Evolutionary conservation across 2,113 vertebrate species (phyloP).

Genomic region (Desmodus rotundus): DNA sequence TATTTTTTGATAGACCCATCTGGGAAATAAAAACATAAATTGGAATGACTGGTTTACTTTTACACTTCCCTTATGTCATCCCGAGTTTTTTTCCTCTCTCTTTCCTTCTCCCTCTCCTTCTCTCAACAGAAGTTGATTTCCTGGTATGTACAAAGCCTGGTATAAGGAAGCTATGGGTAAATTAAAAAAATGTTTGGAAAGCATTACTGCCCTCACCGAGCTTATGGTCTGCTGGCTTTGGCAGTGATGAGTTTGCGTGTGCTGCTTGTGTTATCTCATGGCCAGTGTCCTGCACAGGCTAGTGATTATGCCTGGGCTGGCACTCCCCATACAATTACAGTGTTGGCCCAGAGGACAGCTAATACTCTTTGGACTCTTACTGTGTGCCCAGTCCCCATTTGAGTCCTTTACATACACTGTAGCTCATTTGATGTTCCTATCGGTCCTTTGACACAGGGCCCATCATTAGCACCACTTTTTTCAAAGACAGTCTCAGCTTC

Average conservation of each 20-base stretch:
- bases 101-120: not conserved
- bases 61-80: not conserved
- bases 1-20: not conserved
- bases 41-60: not conserved
- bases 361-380: not conserved
- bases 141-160: not conserved
- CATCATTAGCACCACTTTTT: not conserved
- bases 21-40: not conserved
- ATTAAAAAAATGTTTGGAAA: not conserved
- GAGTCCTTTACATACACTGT: not conserved
- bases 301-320: not conserved
- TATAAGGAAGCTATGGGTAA: not conserved
- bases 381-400: not conserved
- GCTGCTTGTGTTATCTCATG: not conserved
- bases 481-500: not conserved
- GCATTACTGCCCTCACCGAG: not conserved
- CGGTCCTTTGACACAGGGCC: not conserved
- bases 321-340: not conserved
- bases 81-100: not conserved
- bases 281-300: not conserved
- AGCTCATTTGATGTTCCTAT: not conserved
- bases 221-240: not conserved
- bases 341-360: not conserved
- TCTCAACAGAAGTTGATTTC: not conserved
- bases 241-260: not conserved